Percentiles rank a stretch among this genome's conserved stretches.
Evolutionary conservation across 1,140 invertebrate species (phyloP).

Genomic region (Platorchestia sp.): DNA sequence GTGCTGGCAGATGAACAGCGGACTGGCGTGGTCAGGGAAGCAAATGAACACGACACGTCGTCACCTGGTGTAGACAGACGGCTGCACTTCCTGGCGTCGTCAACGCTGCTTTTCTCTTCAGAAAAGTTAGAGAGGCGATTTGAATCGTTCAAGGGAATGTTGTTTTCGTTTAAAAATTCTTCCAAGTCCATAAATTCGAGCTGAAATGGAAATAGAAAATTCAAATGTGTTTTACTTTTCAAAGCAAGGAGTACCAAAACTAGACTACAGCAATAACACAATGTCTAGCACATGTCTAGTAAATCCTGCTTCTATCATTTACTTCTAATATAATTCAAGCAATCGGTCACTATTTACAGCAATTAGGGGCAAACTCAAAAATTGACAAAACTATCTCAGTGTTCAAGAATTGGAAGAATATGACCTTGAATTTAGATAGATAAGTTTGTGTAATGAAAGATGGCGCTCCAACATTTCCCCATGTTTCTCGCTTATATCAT

Average conservation of each 20-base stretch:
- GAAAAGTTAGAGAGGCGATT: neutral
- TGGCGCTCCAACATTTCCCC: neutral
- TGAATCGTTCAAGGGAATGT: neutral
- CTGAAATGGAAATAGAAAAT: neutral
- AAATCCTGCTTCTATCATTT: neutral
- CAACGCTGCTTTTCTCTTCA: neutral
- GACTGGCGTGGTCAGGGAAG: neutral
- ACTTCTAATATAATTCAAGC: neutral
- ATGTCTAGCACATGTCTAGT: neutral
- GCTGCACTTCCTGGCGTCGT: neutral
- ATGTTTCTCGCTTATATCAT: neutral
- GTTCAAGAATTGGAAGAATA: neutral
- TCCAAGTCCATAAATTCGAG: conserved; percentile 38
- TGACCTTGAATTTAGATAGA: neutral
- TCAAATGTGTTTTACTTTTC: neutral
- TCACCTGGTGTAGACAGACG: neutral
- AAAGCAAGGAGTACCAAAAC: neutral
- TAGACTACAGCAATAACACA: neutral
- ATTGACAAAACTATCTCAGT: neutral
- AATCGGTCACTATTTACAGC: neutral
- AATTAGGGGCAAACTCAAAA: no score
- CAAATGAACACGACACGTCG: neutral
- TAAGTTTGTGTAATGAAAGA: neutral
- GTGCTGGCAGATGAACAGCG: neutral
- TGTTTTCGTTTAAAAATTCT: conserved; percentile 22